Evolutionary conservation across 2,888 invertebrate species (phyloP), one percentile per base, ranked within the genome.

Genomic region (Aporophyla lueneburgensis): DNA sequence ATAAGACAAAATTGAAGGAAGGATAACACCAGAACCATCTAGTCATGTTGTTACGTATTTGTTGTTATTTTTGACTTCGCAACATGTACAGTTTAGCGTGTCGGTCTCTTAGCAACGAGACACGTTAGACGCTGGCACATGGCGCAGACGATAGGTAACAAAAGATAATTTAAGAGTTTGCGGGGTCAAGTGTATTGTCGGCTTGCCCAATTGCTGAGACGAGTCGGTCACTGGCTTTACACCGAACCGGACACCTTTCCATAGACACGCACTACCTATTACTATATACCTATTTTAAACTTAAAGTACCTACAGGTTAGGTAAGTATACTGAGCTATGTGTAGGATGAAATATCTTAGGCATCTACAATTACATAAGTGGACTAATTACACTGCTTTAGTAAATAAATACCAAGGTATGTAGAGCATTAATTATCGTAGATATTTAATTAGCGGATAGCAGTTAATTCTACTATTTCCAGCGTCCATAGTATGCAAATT

Each of bases 131-230:
- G 86, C 76, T 73, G 85, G 81, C 83, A 85, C 82, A 83, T 85
- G 85, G 85, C 88, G 87, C 92, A 92, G 93, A 92, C 93, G 91
- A 93, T 93, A 94, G 94, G 93, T 93, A 93, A 93, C 92, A 92
- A 92, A 92, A 92, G 92, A 93, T 93, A 94, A 95, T 94, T 94
- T 91, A 93, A 93, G 91, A 93, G 93, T 92, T 93, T 93, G 93
- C 90, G 93, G 92, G 95, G 95, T 96, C 96, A 96, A 95, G 94
- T 95, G 93, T 94, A 93, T 90, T 90, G 94, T 90, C 94, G 93
- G 91, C 89, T 92, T 91, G 91, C 92, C 94, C 95, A 96, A 96
- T 95, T 96, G 95, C 90, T 91, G 91, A 89, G 91, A 90, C 90
- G 92, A 91, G 89, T 90, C 93, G 95, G 95, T 95, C 95, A 96